Evolutionary conservation across 2,888 invertebrate genomes (phyloP), one percentile per base, ranked within the genome.

Genomic region (Drosophila anomalata): DNA sequence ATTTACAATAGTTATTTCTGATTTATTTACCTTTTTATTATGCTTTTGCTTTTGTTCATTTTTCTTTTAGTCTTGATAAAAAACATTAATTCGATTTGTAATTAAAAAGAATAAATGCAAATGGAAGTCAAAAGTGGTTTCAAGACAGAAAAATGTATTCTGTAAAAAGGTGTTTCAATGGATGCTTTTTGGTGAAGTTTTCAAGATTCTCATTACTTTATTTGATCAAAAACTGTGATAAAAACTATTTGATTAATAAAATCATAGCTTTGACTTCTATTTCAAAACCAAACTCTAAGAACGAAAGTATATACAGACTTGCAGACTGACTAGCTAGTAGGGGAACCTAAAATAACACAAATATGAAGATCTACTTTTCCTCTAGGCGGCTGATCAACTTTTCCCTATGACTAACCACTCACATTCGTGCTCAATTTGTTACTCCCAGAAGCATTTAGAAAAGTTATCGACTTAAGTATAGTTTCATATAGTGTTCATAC

Each of bases 1-100:
- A 91, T 90, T 90, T 90, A 90, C 91, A 90, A 87, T 89, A 91
- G 90, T 90, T 89, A 59, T 74, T 54, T 50, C 41, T 41, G 17
- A 48, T 20, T 46, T 52, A 54, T 12, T 44, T 22, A 44, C 17
- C 36, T 44, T 44, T 22, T 44, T 44, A 11, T 44, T 41, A 53
- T 55, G 14, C 51, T 31, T 20, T 57, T 46, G 42, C n/a, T 33
- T 12, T 31, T 61, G 1, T 2, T n/a, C 47, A 1, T 2, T n/a
- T 11, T 1, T 26, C 1, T 36, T n/a, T 36, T 2, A 36, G 36
- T 36, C 36, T 36, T n/a, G 12, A 33, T 36, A 36, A 36, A 36
- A 36, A n/a, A 36, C 36, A 29, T 36, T n/a, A 7, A 2, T 4
- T n/a, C 14, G 7, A n/a, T 14, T 36, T 6, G 7, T 36, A 36